phyloP scores from a whole-genome alignment of 1,140 invertebrate species.

The Scaptomyza hsui region DNA sequence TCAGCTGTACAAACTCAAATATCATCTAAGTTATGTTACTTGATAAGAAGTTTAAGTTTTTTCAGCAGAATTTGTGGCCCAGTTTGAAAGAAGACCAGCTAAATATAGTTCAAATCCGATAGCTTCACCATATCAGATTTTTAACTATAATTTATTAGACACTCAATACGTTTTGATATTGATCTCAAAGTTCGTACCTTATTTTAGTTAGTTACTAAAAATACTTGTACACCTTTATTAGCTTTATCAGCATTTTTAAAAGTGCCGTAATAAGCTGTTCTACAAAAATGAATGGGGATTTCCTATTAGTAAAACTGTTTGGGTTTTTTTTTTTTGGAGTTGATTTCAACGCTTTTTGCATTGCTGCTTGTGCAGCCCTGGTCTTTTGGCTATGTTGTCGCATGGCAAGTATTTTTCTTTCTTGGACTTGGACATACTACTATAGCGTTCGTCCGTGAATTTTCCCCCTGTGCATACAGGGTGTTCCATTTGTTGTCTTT shows the following conservation, averaged over 20 bases:
- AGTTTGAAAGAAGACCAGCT: slow-evolving; percentile 11
- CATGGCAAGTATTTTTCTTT: slow-evolving; percentile 81
- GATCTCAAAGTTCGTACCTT: background rate
- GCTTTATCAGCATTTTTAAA: too few species aligned
- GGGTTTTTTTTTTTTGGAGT: background rate
- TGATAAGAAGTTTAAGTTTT: slow-evolving; percentile 49
- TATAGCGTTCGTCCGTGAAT: slow-evolving; percentile 75
- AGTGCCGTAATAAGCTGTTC: too few species aligned
- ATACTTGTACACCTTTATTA: background rate
- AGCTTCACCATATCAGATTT: slow-evolving; percentile 11
- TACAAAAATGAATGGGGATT: background rate
- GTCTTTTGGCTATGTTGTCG: slow-evolving; percentile 67
- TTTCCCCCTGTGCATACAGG: slow-evolving; percentile 46
- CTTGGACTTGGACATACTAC: slow-evolving; percentile 76
- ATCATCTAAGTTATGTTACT: slow-evolving; percentile 63
- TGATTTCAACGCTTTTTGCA: background rate
- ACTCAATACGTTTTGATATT: background rate
- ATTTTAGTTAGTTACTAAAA: background rate
- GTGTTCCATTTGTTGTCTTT: slow-evolving; percentile 30
- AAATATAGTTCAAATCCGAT: slow-evolving; percentile 5
- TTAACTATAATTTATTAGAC: slow-evolving; percentile 20
- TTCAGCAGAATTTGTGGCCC: slow-evolving; percentile 28
- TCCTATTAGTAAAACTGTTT: slow-evolving; percentile 8
- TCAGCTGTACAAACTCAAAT: slow-evolving; percentile 73
- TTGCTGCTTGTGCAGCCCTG: slow-evolving; percentile 34